Evolutionary conservation across 2,797 vertebrate genomes (phyloP).

Genomic region (Pelochelys cantorii): DNA sequence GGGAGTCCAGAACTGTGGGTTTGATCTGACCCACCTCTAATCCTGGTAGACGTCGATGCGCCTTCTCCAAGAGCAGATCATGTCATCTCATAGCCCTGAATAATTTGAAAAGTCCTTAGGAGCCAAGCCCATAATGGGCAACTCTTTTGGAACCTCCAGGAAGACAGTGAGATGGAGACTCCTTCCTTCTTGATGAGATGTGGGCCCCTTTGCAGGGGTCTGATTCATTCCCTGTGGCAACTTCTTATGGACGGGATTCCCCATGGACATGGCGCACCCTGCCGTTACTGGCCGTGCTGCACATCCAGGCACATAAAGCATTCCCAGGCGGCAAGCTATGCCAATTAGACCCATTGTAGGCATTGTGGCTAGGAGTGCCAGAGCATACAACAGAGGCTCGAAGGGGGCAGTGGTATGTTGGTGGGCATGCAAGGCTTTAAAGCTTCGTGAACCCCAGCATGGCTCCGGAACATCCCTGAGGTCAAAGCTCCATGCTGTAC

Average conservation of each 20-base stretch:
- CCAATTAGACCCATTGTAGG: rapidly evolving
- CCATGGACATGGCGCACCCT: rapidly evolving
- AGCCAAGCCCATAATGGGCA: neutral
- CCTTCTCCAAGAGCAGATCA: neutral
- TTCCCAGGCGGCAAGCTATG: neutral
- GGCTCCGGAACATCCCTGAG: neutral
- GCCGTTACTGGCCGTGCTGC: neutral
- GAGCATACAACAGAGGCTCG: neutral
- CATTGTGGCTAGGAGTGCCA: rapidly evolving
- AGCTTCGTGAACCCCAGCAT: neutral
- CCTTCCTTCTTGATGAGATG: neutral
- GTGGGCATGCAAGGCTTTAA: neutral
- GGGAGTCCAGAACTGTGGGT: neutral
- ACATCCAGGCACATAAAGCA: neutral
- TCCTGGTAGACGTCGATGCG: neutral
- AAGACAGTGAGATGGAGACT: neutral
- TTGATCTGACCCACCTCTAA: neutral
- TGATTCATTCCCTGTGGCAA: rapidly evolving
- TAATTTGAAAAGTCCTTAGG: neutral
- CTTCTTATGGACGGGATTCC: rapidly evolving
- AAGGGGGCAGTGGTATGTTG: rapidly evolving
- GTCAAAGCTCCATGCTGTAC: neutral
- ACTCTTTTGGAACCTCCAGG: neutral
- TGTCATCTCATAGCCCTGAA: neutral
- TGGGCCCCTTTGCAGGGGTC: neutral